A percentile compares a stretch with the other conserved stretches of the same genome.
Evolutionary conservation across 2,888 invertebrate genomes (phyloP).

Genomic region (Opisthograptis luteolata): DNA sequence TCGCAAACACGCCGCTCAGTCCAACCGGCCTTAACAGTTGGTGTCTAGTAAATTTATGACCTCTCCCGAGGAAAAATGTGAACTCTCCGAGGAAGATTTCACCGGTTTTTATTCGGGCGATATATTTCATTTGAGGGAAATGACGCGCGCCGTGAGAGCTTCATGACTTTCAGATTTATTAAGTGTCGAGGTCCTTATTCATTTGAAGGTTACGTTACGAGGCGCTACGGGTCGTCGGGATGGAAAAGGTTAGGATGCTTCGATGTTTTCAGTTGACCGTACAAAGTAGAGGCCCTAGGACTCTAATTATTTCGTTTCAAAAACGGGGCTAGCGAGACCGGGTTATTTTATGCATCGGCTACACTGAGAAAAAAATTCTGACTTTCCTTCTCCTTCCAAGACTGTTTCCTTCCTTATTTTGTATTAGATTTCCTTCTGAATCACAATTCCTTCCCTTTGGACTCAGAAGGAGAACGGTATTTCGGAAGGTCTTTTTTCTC

Average conservation of each 20-base stretch:
- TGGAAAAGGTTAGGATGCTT: not conserved
- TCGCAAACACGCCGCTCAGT: conserved; percentile 31
- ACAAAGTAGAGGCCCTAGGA: too few relatives aligned
- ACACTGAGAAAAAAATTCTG: too few relatives aligned
- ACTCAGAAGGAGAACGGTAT: too few relatives aligned
- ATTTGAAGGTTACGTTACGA: conserved; percentile 6
- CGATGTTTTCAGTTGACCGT: not conserved
- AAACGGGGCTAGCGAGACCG: too few relatives aligned
- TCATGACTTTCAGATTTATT: conserved; percentile 62
- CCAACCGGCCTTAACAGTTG: conserved; percentile 42
- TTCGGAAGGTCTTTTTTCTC: too few relatives aligned
- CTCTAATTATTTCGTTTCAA: too few relatives aligned
- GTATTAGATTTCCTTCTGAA: too few relatives aligned
- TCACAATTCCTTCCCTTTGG: too few relatives aligned
- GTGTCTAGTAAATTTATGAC: conserved; percentile 62
- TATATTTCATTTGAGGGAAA: conserved; percentile 70
- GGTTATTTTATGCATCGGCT: too few relatives aligned
- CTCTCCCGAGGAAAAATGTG: conserved; percentile 62
- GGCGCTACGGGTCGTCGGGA: too few relatives aligned
- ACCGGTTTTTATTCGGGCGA: conserved; percentile 67
- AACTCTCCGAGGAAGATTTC: conserved; percentile 63
- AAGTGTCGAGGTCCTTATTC: conserved; percentile 25
- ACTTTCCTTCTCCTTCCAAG: too few relatives aligned
- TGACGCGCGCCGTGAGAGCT: conserved; percentile 51
- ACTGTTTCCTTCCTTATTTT: too few relatives aligned